A percentile compares a stretch with the other conserved stretches of the same genome.
Evolutionary conservation across 2,888 invertebrate species (phyloP).

Genomic region (Cephus pygmeus): DNA sequence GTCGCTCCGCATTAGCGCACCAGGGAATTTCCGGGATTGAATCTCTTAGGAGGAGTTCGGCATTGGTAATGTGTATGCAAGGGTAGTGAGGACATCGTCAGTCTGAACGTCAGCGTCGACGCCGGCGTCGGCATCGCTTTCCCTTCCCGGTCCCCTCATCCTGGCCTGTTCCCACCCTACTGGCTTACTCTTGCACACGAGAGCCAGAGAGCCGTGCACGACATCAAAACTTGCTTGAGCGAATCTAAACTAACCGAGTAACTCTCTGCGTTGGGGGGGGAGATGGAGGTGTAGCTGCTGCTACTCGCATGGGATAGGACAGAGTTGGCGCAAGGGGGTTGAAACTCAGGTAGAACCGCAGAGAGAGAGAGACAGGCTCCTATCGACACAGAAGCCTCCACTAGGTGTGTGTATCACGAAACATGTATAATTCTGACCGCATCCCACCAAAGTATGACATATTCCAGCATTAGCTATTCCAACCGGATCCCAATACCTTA

Average conservation of each 20-base stretch:
- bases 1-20: conserved; percentile 40
- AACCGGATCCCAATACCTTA: conserved; percentile 44
- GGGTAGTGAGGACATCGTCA: conserved; percentile 28
- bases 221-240: conserved; percentile 59
- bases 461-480: conserved; percentile 52
- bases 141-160: too few species aligned
- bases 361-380: too few species aligned
- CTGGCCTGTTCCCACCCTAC: too few species aligned
- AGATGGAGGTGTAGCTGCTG: too few species aligned
- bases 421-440: conserved; percentile 53
- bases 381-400: too few species aligned
- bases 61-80: conserved; percentile 58
- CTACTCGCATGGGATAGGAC: too few species aligned
- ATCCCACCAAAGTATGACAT: conserved; percentile 55
- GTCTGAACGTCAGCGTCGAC: too few species aligned
- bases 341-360: too few species aligned
- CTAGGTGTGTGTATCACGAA: conserved; percentile 24
- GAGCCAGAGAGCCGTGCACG: conserved; percentile 28
- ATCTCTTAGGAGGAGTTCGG: conserved; percentile 59
- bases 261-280: conserved; percentile 45
- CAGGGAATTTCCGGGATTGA: conserved; percentile 54
- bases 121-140: too few species aligned
- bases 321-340: too few species aligned
- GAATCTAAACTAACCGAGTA: conserved; percentile 61
- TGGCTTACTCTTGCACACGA: too few species aligned